phyloP scores from a whole-genome alignment of 2,113 vertebrate species.

The Perccottus glenii region DNA sequence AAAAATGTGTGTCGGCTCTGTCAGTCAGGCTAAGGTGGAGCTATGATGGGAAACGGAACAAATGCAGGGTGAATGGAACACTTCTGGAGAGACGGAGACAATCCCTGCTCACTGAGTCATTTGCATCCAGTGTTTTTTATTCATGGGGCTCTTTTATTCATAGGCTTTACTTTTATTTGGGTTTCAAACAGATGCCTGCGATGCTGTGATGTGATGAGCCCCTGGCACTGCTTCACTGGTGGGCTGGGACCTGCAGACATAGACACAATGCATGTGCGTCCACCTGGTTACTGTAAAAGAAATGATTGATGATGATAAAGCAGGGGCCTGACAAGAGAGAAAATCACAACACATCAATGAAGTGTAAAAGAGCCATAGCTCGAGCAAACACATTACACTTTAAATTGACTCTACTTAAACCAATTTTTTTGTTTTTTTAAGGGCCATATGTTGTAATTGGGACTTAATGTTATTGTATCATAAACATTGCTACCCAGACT shows the following conservation, averaged over 20 bases:
- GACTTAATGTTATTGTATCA: no score
- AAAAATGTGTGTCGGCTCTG: conserved; percentile 5
- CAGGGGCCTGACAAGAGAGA: conserved; percentile 15
- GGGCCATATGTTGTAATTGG: no score
- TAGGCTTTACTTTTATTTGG: conserved; percentile 61
- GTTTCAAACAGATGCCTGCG: conserved; percentile 73
- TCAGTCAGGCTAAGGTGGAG: conserved; percentile 36
- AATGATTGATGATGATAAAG: conserved; percentile 44
- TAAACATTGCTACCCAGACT: no score
- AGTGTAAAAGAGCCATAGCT: background rate
- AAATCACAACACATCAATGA: background rate
- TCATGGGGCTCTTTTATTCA: conserved; percentile 69
- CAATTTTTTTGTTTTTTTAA: no score
- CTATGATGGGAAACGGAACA: conserved; percentile 47
- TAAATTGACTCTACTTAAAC: background rate
- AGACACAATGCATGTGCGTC: conserved; percentile 12
- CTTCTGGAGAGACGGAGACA: conserved; percentile 26
- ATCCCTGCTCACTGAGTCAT: conserved; percentile 38
- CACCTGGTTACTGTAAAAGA: conserved; percentile 14
- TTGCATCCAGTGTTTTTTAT: conserved; percentile 65
- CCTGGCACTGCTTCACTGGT: conserved; percentile 50
- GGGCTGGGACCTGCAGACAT: conserved; percentile 21
- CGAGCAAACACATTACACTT: background rate
- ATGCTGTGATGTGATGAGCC: conserved; percentile 59
- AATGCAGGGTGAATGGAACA: conserved; percentile 42